These are phyloP conservation scores for Biston stratarius DNA, from an alignment of 2,888 invertebrate species.

Conservation along the genomic window DNA sequence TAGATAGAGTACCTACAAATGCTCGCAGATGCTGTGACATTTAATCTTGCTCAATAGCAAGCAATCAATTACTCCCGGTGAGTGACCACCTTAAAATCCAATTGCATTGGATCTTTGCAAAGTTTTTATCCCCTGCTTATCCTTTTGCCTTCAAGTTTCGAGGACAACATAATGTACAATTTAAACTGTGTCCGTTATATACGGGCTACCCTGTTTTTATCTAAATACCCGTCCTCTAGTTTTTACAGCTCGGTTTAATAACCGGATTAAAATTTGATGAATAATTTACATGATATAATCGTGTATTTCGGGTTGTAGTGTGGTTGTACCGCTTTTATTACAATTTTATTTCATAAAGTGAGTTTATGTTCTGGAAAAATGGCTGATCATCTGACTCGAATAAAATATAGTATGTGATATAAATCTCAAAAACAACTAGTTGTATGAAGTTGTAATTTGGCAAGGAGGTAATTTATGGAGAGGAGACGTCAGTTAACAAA, in stretches of 20 bases:
- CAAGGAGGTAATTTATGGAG: no score
- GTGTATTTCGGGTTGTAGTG: constrained; percentile 26
- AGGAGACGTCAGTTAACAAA: no score
- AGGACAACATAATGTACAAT: constrained; percentile 70
- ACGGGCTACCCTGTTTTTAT: constrained; percentile 37
- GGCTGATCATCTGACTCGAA: background rate
- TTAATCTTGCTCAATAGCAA: no score
- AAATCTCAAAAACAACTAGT: no score
- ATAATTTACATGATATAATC: constrained; percentile 55
- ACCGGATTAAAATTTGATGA: constrained; percentile 58
- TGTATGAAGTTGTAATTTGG: no score
- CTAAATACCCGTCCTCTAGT: constrained; percentile 60
- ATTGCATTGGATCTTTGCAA: constrained; percentile 55
- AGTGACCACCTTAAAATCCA: constrained; percentile 50
- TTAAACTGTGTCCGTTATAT: constrained; percentile 70
- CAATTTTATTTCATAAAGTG: constrained; percentile 21
- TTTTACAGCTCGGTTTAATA: constrained; percentile 67
- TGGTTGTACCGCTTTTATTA: constrained; percentile 22
- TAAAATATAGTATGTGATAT: background rate
- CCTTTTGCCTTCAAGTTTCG: constrained; percentile 57
- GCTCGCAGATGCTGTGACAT: no score
- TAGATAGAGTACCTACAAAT: no score
- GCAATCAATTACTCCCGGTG: no score
- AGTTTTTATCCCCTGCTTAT: constrained; percentile 57
- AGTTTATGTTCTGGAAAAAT: constrained; percentile 7